Conservation (phyloP, 2,888 invertebrate species). For the Lydus trimaculatus region DNA sequence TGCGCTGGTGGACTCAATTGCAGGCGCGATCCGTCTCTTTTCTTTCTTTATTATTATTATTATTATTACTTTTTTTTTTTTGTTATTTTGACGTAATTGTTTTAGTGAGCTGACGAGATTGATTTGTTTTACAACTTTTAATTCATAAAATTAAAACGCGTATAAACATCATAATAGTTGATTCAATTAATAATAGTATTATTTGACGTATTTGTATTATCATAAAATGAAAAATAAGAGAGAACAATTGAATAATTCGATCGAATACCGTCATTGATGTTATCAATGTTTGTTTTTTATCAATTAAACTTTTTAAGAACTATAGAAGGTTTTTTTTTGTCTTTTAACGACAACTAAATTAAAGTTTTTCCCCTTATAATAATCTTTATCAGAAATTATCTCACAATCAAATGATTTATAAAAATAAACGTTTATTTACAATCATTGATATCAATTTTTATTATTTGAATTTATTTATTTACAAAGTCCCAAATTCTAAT, state of each 20-base stretch:
- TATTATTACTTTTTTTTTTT: too few species aligned
- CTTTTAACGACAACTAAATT: neutral
- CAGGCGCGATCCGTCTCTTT: neutral
- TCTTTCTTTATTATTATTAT: constrained; percentile 10
- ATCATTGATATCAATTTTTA: neutral
- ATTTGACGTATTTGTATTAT: constrained; percentile 2
- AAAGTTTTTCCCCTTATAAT: neutral
- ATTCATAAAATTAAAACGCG: neutral
- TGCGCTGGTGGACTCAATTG: constrained; percentile 19
- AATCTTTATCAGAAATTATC: neutral
- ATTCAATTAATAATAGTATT: constrained; percentile 3
- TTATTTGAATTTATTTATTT: neutral
- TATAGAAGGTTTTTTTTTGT: neutral
- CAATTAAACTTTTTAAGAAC: neutral
- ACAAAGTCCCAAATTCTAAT: neutral
- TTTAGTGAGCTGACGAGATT: constrained; percentile 21
- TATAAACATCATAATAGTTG: neutral
- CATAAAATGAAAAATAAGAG: neutral
- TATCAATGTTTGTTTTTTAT: neutral
- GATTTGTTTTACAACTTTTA: constrained; percentile 17
- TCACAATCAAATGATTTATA: neutral
- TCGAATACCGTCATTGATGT: neutral
- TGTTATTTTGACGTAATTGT: constrained; percentile 54
- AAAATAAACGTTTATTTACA: constrained; percentile 1
- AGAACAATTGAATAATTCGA: neutral